Base-by-base conservation (phyloP, 2,113 vertebrate species). In the Aspiorhynchus laticeps region DNA sequence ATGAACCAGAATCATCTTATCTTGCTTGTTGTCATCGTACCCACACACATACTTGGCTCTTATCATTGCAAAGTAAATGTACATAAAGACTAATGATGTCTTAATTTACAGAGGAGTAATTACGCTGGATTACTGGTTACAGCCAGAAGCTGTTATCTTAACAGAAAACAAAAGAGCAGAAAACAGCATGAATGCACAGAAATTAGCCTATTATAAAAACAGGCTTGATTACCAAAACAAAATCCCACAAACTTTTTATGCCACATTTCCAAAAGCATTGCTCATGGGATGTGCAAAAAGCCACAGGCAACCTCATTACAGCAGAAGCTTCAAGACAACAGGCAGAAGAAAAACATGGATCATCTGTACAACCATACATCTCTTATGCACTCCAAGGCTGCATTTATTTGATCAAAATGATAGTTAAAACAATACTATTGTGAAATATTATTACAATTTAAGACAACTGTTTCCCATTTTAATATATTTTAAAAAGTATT, bases 251-350 rank as follows among this genome's bases (percentile, higher is more conserved):
- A 51, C 38, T n/a, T 76, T 79, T 79, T 38, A 53, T 21, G 28
- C 26, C 75, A 53, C 24, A 12, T 53, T 78, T 28, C n/a, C 26
- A 78, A 78, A 51, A 51, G 43, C 75, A 51, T 51, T n/a, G 38
- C 21, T 41, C 71, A 76, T 17, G 38, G 41, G 24, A 75, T 28
- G 41, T 75, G 73, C 24, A 74, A 41, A 10, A 74, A 74, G 21
- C 71, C 71, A 77, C 26, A 77, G 43, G 75, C 75, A 79, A 79
- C 10, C 6, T 79, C 76, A 79, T 79, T 75, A 75, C 41, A 46
- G 73, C 12, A 75, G 38, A 75, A 75, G 12, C 24, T 12, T 41
- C 21, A n/a, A 74, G 10, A 74, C 71, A 75, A 46, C 12, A 0
- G 36, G 41, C 38, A 75, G 33, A 36, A 4, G 6, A 75, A n/a